These are phyloP conservation scores for Ammodytes dubius DNA, from an alignment of 2,113 vertebrate genomes.

Conservation along the genomic window DNA sequence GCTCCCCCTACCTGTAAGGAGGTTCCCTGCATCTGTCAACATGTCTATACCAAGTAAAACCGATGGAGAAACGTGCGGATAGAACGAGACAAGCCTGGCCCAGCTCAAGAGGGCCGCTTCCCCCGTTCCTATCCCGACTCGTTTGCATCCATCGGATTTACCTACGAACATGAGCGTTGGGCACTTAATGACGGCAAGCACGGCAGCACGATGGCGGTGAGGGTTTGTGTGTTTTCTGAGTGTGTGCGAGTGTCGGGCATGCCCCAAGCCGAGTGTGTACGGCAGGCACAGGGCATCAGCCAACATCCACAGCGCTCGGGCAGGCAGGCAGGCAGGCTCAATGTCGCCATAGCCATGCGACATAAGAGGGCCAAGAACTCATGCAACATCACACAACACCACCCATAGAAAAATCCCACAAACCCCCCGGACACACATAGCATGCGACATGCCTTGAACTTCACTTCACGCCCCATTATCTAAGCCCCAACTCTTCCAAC, in stretches of 20 bases:
- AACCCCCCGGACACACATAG: constrained; percentile 53
- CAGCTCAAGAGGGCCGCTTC: constrained; percentile 33
- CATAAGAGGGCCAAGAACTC: constrained; percentile 55
- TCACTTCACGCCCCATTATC: constrained; percentile 39
- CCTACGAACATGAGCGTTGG: constrained; percentile 81
- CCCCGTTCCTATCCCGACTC: constrained; percentile 60
- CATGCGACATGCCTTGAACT: constrained; percentile 83
- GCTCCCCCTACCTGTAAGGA: constrained; percentile 85
- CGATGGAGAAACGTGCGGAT: constrained; percentile 75
- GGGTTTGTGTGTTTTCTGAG: constrained; percentile 65
- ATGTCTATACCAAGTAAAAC: constrained; percentile 73
- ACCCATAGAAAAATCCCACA: constrained; percentile 40
- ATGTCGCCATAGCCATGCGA: constrained; percentile 80
- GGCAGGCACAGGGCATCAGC: constrained; percentile 68
- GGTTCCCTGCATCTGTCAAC: constrained; percentile 74
- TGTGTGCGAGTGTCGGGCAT: constrained; percentile 74
- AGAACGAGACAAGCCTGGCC: constrained; percentile 70
- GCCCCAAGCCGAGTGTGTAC: constrained; percentile 56
- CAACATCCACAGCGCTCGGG: constrained; percentile 71
- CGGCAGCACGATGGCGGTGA: constrained; percentile 64
- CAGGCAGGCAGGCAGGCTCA: constrained; percentile 58
- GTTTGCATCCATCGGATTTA: constrained; percentile 76
- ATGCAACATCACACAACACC: constrained; percentile 66
- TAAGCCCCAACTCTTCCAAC: constrained; percentile 57
- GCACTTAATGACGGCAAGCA: constrained; percentile 80